A percentile compares a stretch with the other conserved stretches of the same genome.
These are phyloP conservation scores for Lottia gigantea DNA, from an alignment of 2,888 invertebrate species.

Conservation along the genomic window DNA sequence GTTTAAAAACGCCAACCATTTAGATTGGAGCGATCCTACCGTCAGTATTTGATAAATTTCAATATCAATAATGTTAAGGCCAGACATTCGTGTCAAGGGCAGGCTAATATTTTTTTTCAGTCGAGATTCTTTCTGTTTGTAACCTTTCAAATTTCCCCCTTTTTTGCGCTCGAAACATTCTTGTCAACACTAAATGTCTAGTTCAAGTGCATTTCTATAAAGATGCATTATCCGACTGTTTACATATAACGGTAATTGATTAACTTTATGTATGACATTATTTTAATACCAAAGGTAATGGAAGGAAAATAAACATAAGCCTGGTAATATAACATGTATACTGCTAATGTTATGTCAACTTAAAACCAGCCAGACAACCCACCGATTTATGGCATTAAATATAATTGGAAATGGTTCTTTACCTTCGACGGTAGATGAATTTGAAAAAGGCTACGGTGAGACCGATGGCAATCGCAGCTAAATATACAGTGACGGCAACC, in stretches of 20 bases:
- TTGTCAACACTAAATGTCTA: not conserved
- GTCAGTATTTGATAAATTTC: slow-evolving; percentile 1
- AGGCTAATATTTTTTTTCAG: not conserved
- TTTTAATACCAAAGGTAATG: too few relatives aligned
- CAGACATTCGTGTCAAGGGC: slow-evolving; percentile 6
- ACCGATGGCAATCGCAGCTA: slow-evolving; percentile 32
- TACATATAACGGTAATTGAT: not conserved
- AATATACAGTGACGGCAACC: slow-evolving; percentile 49
- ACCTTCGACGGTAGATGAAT: slow-evolving; percentile 51
- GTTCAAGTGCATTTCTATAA: not conserved
- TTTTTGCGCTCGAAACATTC: not conserved
- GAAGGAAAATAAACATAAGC: too few relatives aligned
- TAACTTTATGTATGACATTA: not conserved
- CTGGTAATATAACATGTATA: not conserved
- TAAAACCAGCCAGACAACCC: not conserved
- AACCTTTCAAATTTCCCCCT: not conserved
- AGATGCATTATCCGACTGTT: not conserved
- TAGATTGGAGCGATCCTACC: not conserved
- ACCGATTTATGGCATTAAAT: not conserved
- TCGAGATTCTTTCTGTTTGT: too few relatives aligned
- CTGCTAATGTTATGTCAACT: not conserved
- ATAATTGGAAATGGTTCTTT: slow-evolving; percentile 22
- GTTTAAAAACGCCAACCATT: not conserved
- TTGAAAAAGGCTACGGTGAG: slow-evolving; percentile 46
- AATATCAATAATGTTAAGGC: not conserved